A percentile compares a stretch with the other conserved stretches of the same genome.
phyloP scores from a whole-genome alignment of 2,888 invertebrate genomes.

The Tupiocoris notatus region DNA sequence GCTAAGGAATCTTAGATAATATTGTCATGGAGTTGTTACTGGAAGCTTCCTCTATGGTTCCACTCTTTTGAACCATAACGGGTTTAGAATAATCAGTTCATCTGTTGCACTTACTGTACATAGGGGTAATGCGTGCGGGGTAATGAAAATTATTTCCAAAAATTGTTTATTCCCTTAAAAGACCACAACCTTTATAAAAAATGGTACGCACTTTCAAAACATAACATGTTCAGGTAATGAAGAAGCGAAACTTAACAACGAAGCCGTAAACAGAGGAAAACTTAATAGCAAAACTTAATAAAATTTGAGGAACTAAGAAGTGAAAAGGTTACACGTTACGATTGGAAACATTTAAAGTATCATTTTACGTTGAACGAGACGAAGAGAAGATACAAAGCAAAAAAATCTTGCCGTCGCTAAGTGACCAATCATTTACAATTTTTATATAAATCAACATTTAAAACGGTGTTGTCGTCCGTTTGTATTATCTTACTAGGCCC shows the following conservation, averaged over 20 bases:
- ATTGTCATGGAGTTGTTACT: no score
- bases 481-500: constrained; percentile 37
- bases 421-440: not conserved
- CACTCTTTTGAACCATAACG: no score
- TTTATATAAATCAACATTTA: not conserved
- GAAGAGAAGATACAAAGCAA: not conserved
- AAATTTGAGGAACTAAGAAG: not conserved
- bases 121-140: no score
- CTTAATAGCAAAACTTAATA: not conserved
- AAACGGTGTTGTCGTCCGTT: constrained; percentile 1
- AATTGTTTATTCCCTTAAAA: not conserved
- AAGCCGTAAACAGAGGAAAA: not conserved
- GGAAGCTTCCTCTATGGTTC: no score
- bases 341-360: no score
- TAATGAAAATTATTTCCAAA: no score
- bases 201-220: not conserved
- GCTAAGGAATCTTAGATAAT: no score
- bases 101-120: no score
- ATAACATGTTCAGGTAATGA: not conserved
- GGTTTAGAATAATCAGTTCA: no score
- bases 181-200: not conserved
- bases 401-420: not conserved
- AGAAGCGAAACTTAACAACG: not conserved
- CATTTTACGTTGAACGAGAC: no score
- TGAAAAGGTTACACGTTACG: not conserved